These are phyloP conservation scores for Gopherus flavomarginatus DNA, from an alignment of 2,113 vertebrate genomes.

Conservation along the genomic window DNA sequence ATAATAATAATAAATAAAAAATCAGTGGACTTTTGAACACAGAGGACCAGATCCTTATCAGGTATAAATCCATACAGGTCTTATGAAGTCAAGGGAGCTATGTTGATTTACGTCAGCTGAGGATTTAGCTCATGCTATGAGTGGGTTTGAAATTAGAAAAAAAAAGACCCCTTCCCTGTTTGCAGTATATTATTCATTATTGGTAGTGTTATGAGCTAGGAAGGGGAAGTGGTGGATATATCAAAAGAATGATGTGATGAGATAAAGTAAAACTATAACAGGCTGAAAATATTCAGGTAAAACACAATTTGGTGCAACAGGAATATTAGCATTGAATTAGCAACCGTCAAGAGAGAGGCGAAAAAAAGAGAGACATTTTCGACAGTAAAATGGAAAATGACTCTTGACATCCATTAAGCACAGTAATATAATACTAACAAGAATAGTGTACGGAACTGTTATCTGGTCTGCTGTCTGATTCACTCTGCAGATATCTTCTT, in stretches of 20 bases:
- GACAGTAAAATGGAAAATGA: constrained; percentile 47
- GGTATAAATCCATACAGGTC: not conserved
- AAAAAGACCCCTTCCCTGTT: not conserved
- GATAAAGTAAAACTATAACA: not conserved
- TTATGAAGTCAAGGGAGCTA: not conserved
- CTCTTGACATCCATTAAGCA: constrained; percentile 59
- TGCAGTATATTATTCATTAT: not conserved
- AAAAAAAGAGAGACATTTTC: not conserved
- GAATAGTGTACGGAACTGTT: constrained; percentile 12
- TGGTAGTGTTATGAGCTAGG: not conserved
- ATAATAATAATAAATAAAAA: not conserved
- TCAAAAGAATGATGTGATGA: not conserved
- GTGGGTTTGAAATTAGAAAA: not conserved
- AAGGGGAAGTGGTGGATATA: not conserved
- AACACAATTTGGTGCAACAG: not conserved
- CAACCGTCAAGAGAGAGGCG: not conserved
- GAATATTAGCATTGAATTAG: not conserved
- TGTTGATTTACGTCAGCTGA: not conserved
- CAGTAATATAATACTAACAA: constrained; percentile 48
- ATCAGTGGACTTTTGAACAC: not conserved
- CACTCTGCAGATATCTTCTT: constrained; percentile 58
- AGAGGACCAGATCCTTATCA: not conserved
- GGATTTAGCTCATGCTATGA: not conserved
- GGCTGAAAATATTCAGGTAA: not conserved
- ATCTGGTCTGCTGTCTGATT: constrained; percentile 60